Conservation (phyloP, 2,888 invertebrate species). For the Eurytoma adleriae region DNA sequence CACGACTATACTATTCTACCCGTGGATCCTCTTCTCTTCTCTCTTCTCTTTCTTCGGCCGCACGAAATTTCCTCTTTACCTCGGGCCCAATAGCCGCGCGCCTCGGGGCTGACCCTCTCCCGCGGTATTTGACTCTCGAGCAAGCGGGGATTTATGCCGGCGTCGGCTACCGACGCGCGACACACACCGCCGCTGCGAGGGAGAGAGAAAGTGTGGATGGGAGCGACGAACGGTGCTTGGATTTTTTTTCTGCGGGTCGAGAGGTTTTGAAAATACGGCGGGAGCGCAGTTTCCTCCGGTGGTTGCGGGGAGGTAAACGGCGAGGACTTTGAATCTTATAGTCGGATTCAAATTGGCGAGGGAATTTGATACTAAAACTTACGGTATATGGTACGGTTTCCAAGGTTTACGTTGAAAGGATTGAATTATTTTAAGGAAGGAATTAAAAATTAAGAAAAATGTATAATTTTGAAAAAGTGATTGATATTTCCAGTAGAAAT, state of each 20-base stretch:
- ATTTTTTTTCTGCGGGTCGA: neutral
- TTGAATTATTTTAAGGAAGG: too few relatives aligned
- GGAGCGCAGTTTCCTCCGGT: neutral
- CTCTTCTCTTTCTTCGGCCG: conserved; percentile 21
- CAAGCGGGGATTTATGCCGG: conserved; percentile 42
- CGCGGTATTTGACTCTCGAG: conserved; percentile 4
- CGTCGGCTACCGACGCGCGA: conserved; percentile 45
- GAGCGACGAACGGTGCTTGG: neutral
- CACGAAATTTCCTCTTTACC: conserved; percentile 44
- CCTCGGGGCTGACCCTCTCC: neutral
- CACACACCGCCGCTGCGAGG: neutral
- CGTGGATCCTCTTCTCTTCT: neutral
- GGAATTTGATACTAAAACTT: too few relatives aligned
- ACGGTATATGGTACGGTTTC: too few relatives aligned
- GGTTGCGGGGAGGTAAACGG: too few relatives aligned
- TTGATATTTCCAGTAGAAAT: too few relatives aligned
- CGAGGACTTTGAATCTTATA: too few relatives aligned
- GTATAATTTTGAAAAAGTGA: too few relatives aligned
- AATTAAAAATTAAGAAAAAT: too few relatives aligned
- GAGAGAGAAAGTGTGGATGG: conserved; percentile 27
- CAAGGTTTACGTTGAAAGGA: too few relatives aligned
- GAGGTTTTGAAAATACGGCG: neutral
- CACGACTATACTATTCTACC: conserved; percentile 37
- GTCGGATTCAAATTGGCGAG: too few relatives aligned
- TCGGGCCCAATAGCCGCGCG: neutral